Percentiles rank a stretch among this genome's conserved stretches.
Evolutionary conservation across 2,797 vertebrate genomes (phyloP).

Genomic region (Schizopygopsis malacanthus): DNA sequence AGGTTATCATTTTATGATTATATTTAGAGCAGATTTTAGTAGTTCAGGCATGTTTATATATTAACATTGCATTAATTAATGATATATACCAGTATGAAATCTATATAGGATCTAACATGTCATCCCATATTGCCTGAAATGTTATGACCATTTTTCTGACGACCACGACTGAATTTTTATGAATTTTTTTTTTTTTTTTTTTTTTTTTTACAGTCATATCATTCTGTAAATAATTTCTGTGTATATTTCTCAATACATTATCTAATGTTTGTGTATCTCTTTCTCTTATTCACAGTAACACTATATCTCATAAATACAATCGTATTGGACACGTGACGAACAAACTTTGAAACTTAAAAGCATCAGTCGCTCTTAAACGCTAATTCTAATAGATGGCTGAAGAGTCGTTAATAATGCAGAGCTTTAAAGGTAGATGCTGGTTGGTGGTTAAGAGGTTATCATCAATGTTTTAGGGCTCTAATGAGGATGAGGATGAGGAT

Average conservation of each 20-base stretch:
- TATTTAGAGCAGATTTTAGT: neutral
- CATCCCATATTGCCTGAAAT: neutral
- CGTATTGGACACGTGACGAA: neutral
- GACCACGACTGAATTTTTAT: neutral
- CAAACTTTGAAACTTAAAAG: slow-evolving; percentile 65
- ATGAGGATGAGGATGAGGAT: slow-evolving; percentile 43
- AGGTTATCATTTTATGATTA: neutral
- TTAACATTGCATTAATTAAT: neutral
- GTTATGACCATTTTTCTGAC: neutral
- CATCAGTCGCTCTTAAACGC: slow-evolving; percentile 52
- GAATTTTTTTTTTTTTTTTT: neutral
- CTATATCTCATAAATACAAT: neutral
- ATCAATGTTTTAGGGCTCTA: slow-evolving; percentile 65
- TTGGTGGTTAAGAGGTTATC: slow-evolving; percentile 52
- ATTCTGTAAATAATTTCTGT: neutral
- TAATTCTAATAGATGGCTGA: slow-evolving; percentile 60
- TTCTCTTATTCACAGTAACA: neutral
- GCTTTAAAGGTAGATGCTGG: slow-evolving; percentile 47
- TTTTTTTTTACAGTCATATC: neutral
- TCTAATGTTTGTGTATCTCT: neutral
- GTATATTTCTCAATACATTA: neutral
- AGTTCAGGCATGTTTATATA: neutral
- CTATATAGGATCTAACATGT: neutral
- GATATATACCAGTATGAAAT: neutral
- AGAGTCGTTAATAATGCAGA: slow-evolving; percentile 66